Evolutionary conservation across 1,140 invertebrate genomes (phyloP), one percentile per base, ranked within the genome.

Genomic region (Apis mellifera): DNA sequence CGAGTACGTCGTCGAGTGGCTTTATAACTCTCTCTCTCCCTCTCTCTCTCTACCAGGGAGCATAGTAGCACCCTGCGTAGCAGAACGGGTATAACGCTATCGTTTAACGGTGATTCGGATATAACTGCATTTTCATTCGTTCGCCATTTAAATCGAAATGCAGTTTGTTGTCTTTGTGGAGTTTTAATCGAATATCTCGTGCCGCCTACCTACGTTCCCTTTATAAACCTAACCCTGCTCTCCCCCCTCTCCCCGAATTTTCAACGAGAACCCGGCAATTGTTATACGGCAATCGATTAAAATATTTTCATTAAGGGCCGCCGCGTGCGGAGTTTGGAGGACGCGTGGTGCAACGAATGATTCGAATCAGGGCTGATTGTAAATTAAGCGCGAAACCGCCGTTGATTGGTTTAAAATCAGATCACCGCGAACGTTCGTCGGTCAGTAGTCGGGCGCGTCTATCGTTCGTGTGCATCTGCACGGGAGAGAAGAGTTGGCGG

Each of bases 381-480:
- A 93, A 94, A 94, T 94, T 94, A 92, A 93, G 93, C 90, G 90
- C 92, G 89, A 93, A 93, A 92, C 93, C 92, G 85, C 89, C 89
- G 90, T 91, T 93, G 93, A 94, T 93, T 94, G 93, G 91, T 93
- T 94, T 93, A 91, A 93, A 94, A 93, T 94, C 91, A 90, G 92
- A 94, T 94, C 92, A 93, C 90, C 83, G 89, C 83, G 32, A 42
- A 42, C 32, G 83, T 87, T 84, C 86, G 90, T 90, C 89, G 89
- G 88, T 86, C 81, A 84, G 82, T 90, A 84, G 82, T 90, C 87
- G 84, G 80, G 21, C 89, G 87, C 87, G 86, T 86, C 87, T 78
- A 88, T 86, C 84, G 83, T 78, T 55, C 70, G 78, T 84, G 74
- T 88, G 84, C 86, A 84, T 88, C 84, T 78, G 48, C 77, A n/a